A percentile compares a stretch with the other conserved stretches of the same genome.
These are phyloP conservation scores for Pseudomyrmex cubaensis DNA, from an alignment of 1,140 invertebrate species.

Conservation along the genomic window DNA sequence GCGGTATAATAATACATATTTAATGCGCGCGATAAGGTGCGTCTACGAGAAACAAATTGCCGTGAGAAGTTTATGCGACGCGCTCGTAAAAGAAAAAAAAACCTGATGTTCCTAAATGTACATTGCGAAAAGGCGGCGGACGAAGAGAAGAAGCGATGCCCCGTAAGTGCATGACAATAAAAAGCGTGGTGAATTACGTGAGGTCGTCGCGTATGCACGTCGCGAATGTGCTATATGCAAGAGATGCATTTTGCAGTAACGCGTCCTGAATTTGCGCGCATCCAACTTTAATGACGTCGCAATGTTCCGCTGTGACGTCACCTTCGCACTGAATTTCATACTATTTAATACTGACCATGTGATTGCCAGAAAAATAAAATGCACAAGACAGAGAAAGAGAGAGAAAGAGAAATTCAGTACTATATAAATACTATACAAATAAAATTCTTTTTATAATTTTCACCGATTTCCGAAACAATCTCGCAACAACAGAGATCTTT, in stretches of 20 bases:
- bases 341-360: conserved; percentile 14
- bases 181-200: conserved; percentile 58
- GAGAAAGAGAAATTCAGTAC: neutral
- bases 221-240: conserved; percentile 39
- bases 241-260: conserved; percentile 64
- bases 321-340: conserved; percentile 10
- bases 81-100: conserved; percentile 22
- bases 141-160: conserved; percentile 38
- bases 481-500: neutral
- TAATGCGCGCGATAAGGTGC: neutral
- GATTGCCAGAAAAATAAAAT: neutral
- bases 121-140: conserved; percentile 8
- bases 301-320: neutral
- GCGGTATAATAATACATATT: conserved; percentile 1
- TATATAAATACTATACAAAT: neutral
- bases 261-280: conserved; percentile 51
- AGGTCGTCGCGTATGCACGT: conserved; percentile 62
- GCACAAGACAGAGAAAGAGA: too few relatives aligned
- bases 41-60: neutral
- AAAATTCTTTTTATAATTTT: neutral
- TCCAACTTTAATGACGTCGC: conserved; percentile 60
- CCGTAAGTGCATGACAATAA: conserved; percentile 65
- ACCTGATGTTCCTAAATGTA: conserved; percentile 23
- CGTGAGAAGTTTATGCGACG: conserved; percentile 35
- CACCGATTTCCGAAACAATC: neutral